These are phyloP conservation scores for Hemibagrus wyckioides DNA, from an alignment of 2,113 vertebrate species.

Conservation along the genomic window DNA sequence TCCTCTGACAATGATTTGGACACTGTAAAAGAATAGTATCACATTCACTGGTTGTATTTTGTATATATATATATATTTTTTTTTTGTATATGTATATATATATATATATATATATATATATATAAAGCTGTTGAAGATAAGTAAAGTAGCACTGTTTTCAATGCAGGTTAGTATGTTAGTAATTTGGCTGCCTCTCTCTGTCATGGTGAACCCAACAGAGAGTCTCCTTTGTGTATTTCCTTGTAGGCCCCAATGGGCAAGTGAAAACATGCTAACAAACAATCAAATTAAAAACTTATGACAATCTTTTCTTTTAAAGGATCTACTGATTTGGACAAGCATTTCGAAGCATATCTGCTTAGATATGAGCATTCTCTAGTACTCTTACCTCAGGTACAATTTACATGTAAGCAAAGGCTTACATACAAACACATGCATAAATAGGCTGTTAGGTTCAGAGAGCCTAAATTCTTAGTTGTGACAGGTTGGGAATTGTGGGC, in stretches of 20 bases:
- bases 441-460: neutral
- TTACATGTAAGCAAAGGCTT: neutral
- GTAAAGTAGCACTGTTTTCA: too few species aligned
- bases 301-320: neutral
- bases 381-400: neutral
- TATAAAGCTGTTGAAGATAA: neutral
- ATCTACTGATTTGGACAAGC: neutral
- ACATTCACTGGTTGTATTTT: neutral
- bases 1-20: neutral
- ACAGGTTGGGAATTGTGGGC: conserved; percentile 29
- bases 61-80: neutral
- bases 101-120: neutral
- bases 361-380: neutral
- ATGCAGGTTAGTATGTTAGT: neutral
- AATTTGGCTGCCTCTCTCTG: neutral
- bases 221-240: neutral
- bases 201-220: neutral
- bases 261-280: neutral
- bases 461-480: conserved; percentile 24
- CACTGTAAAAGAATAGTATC: neutral
- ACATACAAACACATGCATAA: conserved; percentile 9
- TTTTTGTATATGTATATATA: too few species aligned
- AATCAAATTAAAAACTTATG: neutral
- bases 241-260: neutral
- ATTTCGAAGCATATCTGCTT: neutral